Base-by-base conservation (phyloP, 1,140 invertebrate genomes). In the Drosophila tani region DNA sequence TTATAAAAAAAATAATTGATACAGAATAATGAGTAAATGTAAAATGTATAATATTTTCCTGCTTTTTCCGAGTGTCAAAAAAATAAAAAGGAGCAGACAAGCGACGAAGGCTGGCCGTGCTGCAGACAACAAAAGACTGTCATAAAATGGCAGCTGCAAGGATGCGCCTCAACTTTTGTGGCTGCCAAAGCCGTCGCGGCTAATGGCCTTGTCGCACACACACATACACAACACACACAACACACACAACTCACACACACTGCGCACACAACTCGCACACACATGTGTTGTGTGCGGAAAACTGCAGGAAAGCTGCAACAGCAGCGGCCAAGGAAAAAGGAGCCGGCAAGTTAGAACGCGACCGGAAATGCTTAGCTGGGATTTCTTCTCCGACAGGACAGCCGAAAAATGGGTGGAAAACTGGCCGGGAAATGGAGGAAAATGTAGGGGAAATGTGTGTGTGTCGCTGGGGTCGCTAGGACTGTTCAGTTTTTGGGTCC, bases 321-420 rank as follows among this genome's bases (percentile, higher is more conserved):
- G 63, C 63, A 32, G 63, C 47, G 64, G 63, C 64, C 32, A 53
- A 41, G 47, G 9, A 46, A 57, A 65, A 35, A 21, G 50, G 55
- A 69, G 46, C 71, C 64, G 60, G 46, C 40, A 57, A 67, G 81
- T 47, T 35, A 76, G 57, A 77, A 75, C 81, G 70, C 75, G 80
- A 81, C 65, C 82, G 82, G 82, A 87, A 85, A 85, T 85, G 82
- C 83, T 85, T 85, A 85, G 82, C 83, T 87, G 83, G 79, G 83
- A 85, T 85, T 85, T 85, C 82, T 82, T 63, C 70, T 64, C 62
- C 62, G 75, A 63, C 64, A 35, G 55, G 68, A 59, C 29, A 29
- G 11, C 53, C 53, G 9, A 40, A 45, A 65, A 62, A 62, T 45
- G 57, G 17, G 17, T 29, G 41, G 38, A n/a, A 49, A 59, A 49